Conservation (phyloP, 2,888 invertebrate genomes). For the Drosophila neutralis region DNA sequence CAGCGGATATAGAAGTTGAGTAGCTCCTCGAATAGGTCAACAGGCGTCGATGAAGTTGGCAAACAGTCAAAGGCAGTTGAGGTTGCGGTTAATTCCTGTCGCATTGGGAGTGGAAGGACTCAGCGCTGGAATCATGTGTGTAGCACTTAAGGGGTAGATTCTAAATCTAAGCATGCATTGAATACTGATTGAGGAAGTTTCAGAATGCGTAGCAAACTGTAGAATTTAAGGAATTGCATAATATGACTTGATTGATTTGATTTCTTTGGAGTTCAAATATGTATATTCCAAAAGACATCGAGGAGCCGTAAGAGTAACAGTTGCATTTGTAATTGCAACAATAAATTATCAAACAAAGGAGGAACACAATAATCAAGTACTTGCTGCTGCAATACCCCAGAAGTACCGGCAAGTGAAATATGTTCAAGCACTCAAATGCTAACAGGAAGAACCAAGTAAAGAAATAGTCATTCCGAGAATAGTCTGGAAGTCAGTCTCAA, state of each 20-base stretch:
- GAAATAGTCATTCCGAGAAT: neutral
- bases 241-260: neutral
- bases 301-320: neutral
- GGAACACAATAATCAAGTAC: neutral
- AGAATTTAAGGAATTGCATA: neutral
- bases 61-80: neutral
- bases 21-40: neutral
- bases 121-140: neutral
- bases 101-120: neutral
- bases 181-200: neutral
- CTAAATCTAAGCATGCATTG: neutral
- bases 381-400: neutral
- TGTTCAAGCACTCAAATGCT: neutral
- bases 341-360: neutral
- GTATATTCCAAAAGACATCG: neutral
- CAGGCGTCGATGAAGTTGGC: neutral
- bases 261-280: neutral
- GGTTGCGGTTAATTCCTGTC: neutral
- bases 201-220: neutral
- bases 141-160: neutral
- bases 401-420: neutral
- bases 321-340: neutral
- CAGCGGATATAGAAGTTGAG: conserved; percentile 7
- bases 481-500: neutral
- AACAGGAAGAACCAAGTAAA: neutral